A percentile compares a stretch with the other conserved stretches of the same genome.
phyloP scores from a whole-genome alignment of 1,140 invertebrate genomes.

The Pseudobourletiella spinata region DNA sequence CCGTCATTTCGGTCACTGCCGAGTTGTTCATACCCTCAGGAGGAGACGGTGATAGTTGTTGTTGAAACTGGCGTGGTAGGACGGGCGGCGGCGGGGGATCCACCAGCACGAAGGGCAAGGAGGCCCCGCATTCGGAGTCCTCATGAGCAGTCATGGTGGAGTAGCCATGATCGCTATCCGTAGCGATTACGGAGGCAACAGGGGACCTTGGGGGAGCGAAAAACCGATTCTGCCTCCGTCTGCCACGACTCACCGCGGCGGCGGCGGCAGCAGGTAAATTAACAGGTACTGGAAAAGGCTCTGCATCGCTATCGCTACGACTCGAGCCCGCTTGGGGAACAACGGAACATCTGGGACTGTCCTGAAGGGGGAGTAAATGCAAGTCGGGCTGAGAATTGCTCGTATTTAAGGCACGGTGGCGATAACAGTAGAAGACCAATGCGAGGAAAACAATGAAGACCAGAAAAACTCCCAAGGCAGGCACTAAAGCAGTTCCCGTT shows the following conservation, averaged over 20 bases:
- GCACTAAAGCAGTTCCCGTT: constrained; percentile 44
- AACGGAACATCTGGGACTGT: constrained; percentile 24
- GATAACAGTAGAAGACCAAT: constrained; percentile 54
- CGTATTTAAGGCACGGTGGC: constrained; percentile 42
- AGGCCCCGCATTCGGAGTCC: constrained; percentile 44
- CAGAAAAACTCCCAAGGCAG: constrained; percentile 55
- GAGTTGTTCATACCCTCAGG: too few relatives aligned
- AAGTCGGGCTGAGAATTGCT: constrained; percentile 34
- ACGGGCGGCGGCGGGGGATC: constrained; percentile 9
- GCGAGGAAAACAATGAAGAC: constrained; percentile 52
- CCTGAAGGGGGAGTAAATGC: constrained; percentile 40
- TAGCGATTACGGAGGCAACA: constrained; percentile 44
- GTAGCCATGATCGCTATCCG: constrained; percentile 84
- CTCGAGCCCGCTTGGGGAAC: constrained; percentile 26
- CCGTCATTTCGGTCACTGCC: not conserved
- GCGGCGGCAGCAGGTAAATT: not conserved
- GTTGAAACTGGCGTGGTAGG: too few relatives aligned
- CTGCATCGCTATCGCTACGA: constrained; percentile 17
- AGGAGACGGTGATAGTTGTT: too few relatives aligned
- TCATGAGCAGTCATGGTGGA: constrained; percentile 90
- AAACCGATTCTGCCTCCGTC: constrained; percentile 7
- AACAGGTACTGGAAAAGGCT: not conserved
- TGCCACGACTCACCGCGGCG: not conserved
- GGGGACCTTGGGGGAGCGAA: constrained; percentile 18
- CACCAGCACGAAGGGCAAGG: not conserved